phyloP scores from a whole-genome alignment of 2,888 invertebrate species.

The Actias luna region DNA sequence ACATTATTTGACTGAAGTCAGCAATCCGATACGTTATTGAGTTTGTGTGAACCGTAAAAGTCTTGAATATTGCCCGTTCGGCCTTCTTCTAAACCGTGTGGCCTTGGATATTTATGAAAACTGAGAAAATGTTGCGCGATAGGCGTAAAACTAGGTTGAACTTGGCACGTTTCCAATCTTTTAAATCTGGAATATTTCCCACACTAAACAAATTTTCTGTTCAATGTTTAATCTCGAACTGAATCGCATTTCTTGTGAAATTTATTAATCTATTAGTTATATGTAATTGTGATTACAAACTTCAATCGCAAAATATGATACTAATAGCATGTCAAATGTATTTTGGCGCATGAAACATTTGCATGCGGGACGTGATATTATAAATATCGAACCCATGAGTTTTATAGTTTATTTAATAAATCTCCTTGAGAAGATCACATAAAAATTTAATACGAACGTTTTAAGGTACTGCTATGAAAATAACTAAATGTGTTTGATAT shows the following conservation, averaged over 20 bases:
- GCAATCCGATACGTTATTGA: slow-evolving; percentile 1
- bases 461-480: neutral
- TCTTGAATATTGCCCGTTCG: slow-evolving; percentile 44
- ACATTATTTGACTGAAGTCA: neutral
- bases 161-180: slow-evolving; percentile 68
- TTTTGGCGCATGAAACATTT: slow-evolving; percentile 11
- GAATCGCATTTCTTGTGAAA: neutral
- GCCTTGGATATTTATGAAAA: slow-evolving; percentile 77
- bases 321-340: slow-evolving; percentile 26
- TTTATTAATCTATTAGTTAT: no score
- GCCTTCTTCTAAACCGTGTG: slow-evolving; percentile 45
- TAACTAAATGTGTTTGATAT: slow-evolving; percentile 24
- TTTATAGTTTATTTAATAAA: neutral
- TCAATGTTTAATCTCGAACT: slow-evolving; percentile 44
- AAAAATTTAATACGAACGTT: neutral
- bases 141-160: slow-evolving; percentile 68
- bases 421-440: neutral
- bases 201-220: slow-evolving; percentile 63
- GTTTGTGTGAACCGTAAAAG: slow-evolving; percentile 20
- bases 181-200: slow-evolving; percentile 56
- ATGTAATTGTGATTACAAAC: no score
- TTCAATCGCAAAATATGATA: no score
- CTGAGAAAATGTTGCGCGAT: slow-evolving; percentile 74
- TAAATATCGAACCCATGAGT: slow-evolving; percentile 8
- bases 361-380: neutral